phyloP scores from a whole-genome alignment of 1,140 invertebrate species.

The Capitella teleta region DNA sequence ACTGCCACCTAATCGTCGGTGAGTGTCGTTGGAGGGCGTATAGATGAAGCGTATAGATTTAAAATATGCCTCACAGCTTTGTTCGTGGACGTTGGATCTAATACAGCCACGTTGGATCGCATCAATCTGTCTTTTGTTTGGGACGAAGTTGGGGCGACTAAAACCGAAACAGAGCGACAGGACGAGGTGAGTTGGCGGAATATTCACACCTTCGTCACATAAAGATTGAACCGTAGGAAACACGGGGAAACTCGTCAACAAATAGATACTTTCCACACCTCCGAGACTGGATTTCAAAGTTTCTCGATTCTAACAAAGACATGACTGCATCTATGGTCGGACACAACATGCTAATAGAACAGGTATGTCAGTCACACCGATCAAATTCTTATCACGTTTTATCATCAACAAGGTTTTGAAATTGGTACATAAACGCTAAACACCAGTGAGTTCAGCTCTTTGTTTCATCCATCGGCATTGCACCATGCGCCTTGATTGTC shows the following conservation, averaged over 20 bases:
- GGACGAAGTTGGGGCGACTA: slow-evolving; percentile 26
- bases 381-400: neutral
- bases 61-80: too few species aligned
- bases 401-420: neutral
- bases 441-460: too few species aligned
- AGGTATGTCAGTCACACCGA: slow-evolving; percentile 1
- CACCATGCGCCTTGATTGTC: too few species aligned
- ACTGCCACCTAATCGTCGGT: slow-evolving; percentile 38
- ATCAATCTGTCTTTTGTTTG: slow-evolving; percentile 36
- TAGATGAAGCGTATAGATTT: too few species aligned
- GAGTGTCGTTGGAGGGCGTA: slow-evolving; percentile 1
- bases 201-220: too few species aligned
- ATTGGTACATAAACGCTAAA: too few species aligned
- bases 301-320: slow-evolving; percentile 31
- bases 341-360: slow-evolving; percentile 31
- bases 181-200: too few species aligned
- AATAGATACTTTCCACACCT: slow-evolving; percentile 14
- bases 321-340: slow-evolving; percentile 35
- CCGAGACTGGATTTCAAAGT: slow-evolving; percentile 31
- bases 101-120: slow-evolving; percentile 31
- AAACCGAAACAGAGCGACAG: neutral
- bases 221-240: too few species aligned
- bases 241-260: too few species aligned
- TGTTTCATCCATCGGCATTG: too few species aligned
- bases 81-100: slow-evolving; percentile 37